Base-by-base conservation (phyloP, 2,113 vertebrate genomes). In the Corydoras sp. region DNA sequence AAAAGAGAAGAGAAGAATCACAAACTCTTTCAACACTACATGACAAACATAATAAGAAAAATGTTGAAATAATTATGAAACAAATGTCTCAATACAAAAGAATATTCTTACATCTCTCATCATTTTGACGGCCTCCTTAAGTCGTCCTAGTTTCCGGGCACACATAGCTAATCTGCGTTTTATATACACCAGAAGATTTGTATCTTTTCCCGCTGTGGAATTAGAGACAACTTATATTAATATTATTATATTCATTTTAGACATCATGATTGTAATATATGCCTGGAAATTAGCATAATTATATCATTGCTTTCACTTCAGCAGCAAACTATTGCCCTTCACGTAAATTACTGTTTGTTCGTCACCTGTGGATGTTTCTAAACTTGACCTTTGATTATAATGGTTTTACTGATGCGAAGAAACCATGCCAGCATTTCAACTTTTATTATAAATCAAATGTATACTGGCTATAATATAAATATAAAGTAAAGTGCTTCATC, bases 121-220 rank as follows among this genome's bases (percentile, higher is more conserved):
- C 90, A 99, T 98, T 90, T 99, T 99, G 62, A 98, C 94, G 51
- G 96, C 95, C 88, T 99, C 96, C 87, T 92, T 92, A 80, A 98
- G 94, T 79, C 94, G 90, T 65, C 97, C 97, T 82, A 99, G 90
- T 74, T 95, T 99, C 66, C 97, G 94, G 31, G 97, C 93, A 86
- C 97, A 99, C 96, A 99, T 99, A 32, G 97, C 97, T 59, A 99
- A 82, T 81, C 97, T 95, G 79, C 96, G 92, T 82, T 95, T 99
- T 85, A 96, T 94, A 77, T 99, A 99, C 0, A 97, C 94, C 83
- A 99, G 80, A 0, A 99, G 91, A 86, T 99, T 99, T 76, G 95
- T 96, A 82, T 99, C 96, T 92, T 95, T 95, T 76, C 95, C 97
- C 89, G 89, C 90, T 91, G 83, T 35, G 67, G 63, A 69, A 55